A percentile compares a stretch with the other conserved stretches of the same genome.
phyloP scores from a whole-genome alignment of 2,888 invertebrate species.

The Pilophorus perplexus region DNA sequence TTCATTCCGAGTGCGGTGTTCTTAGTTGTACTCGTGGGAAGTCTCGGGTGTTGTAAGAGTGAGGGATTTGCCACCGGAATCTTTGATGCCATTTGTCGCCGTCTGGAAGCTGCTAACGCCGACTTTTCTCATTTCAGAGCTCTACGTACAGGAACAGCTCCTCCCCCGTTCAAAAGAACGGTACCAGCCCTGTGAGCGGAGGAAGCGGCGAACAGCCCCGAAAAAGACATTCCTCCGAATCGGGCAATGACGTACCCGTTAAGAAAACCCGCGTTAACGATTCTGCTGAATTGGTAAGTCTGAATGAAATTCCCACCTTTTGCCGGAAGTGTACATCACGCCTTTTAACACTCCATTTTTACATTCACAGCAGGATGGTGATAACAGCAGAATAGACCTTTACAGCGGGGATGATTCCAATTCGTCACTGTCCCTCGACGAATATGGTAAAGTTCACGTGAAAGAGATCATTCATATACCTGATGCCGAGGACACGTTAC shows the following conservation, averaged over 20 bases:
- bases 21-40: no score
- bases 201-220: constrained; percentile 23
- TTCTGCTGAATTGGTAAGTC: constrained; percentile 21
- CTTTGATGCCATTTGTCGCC: no score
- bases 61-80: no score
- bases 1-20: no score
- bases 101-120: no score
- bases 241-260: constrained; percentile 37
- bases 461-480: constrained; percentile 35
- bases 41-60: no score
- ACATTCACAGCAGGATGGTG: constrained; percentile 52
- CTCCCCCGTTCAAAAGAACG: constrained; percentile 41
- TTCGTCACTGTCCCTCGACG: constrained; percentile 48
- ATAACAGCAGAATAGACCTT: constrained; percentile 53
- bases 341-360: no score
- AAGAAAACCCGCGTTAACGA: constrained; percentile 44
- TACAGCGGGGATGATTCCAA: constrained; percentile 55
- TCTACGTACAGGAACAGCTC: constrained; percentile 31
- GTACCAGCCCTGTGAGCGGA: constrained; percentile 13
- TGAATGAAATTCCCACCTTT: no score
- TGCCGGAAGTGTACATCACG: no score
- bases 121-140: no score
- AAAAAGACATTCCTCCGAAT: constrained; percentile 46
- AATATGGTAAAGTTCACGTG: constrained; percentile 38
- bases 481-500: constrained; percentile 32